phyloP scores from a whole-genome alignment of 2,888 invertebrate species.

The Schizotus pectinicornis region DNA sequence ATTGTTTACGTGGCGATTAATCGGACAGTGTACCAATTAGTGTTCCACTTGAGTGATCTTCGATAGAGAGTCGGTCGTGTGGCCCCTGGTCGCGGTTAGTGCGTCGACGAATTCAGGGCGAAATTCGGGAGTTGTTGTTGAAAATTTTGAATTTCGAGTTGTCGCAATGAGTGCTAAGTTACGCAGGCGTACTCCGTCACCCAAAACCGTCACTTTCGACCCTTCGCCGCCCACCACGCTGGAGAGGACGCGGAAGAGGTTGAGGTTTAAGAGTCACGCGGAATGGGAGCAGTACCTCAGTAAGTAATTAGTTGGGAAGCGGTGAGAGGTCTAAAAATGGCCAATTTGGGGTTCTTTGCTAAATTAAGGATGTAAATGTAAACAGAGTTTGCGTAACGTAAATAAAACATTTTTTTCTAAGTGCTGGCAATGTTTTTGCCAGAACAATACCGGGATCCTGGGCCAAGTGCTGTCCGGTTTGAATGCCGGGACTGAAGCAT shows the following conservation, averaged over 20 bases:
- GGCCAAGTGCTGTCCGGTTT: too few species aligned
- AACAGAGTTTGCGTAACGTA: neutral
- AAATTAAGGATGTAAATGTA: neutral
- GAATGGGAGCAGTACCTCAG: slow-evolving; percentile 64
- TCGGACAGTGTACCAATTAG: neutral
- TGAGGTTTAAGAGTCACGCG: slow-evolving; percentile 47
- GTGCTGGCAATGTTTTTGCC: neutral
- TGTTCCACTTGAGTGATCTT: neutral
- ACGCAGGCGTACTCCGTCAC: slow-evolving; percentile 71
- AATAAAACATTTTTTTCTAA: neutral
- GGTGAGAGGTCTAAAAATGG: neutral
- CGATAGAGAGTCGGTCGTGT: neutral
- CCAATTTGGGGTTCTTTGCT: neutral
- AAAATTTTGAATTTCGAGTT: neutral
- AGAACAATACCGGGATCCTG: too few species aligned
- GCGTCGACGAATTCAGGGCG: neutral
- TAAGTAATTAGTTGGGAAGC: slow-evolving; percentile 53
- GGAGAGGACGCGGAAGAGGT: slow-evolving; percentile 59
- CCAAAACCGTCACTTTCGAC: slow-evolving; percentile 70
- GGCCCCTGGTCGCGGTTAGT: neutral
- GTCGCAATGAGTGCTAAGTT: slow-evolving; percentile 49
- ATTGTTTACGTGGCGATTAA: slow-evolving; percentile 11
- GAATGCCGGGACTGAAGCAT: too few species aligned
- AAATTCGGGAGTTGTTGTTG: neutral
- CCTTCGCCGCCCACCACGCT: slow-evolving; percentile 65